These are phyloP conservation scores for Panurus biarmicus DNA, from an alignment of 2,113 vertebrate genomes.

Conservation along the genomic window DNA sequence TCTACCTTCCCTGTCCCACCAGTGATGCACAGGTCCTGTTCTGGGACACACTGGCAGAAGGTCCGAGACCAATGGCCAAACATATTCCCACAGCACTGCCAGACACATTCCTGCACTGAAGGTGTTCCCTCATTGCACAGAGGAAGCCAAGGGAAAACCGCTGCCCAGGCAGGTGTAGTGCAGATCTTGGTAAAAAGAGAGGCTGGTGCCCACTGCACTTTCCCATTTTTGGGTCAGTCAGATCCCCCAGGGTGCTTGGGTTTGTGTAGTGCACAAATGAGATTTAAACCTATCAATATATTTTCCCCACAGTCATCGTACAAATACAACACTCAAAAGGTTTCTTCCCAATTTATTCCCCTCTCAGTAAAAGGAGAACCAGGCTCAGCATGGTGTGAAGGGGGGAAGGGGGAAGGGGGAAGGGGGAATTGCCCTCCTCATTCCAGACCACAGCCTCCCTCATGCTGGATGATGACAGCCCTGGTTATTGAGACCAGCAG, in stretches of 20 bases:
- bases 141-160: neutral
- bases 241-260: neutral
- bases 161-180: neutral
- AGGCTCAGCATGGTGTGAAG: neutral
- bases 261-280: neutral
- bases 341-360: neutral
- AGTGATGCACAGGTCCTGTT: neutral
- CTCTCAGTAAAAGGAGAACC: neutral
- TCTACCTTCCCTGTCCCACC: neutral
- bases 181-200: neutral
- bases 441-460: neutral
- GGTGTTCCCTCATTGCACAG: neutral
- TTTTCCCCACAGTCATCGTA: neutral
- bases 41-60: neutral
- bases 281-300: neutral
- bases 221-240: neutral
- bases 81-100: neutral
- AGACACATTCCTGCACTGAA: neutral
- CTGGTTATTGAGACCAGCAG: neutral
- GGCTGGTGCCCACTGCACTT: neutral
- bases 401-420: neutral
- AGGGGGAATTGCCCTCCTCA: neutral
- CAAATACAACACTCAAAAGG: neutral
- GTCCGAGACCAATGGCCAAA: neutral
- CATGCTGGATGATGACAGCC: neutral